Base-by-base conservation (phyloP, 2,797 vertebrate genomes). In the Phoebastria nigripes region DNA sequence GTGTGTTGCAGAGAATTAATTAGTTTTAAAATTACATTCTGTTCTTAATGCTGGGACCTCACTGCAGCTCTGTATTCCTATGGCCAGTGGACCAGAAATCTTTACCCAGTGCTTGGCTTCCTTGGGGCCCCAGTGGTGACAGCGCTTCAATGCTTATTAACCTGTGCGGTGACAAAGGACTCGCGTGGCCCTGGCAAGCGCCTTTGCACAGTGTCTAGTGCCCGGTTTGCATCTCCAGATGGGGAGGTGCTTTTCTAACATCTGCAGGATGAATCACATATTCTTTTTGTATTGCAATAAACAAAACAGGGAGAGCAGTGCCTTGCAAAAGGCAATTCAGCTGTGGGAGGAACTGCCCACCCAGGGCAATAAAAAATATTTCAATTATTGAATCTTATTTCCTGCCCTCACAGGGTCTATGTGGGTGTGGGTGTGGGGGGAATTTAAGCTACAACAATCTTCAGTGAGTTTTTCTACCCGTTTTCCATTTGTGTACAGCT, bases 161-260 rank as follows among this genome's bases (percentile, higher is more conserved):
- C 82, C 91, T 41, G 0, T 15, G 67, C 1, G 2, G 65, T 63
- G 89, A 67, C 76, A 19, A 71, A 86, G 72, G 77, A 17, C 26
- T 0, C 0, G 0, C 1, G 1, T 8, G 70, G 67, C 42, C 71
- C 56, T 8, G 24, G 61, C 58, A 8, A 67, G 31, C 2, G 3
- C n/a, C 66, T 28, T 26, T 7, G 28, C 35, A 6, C 35, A 5
- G 3, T 0, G 13, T 37, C 73, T 9, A 15, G 42, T 1, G 1
- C 49, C 72, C 1, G 0, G 8, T 41, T 39, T 1, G 0, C 25
- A 2, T 14, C 51, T 46, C 70, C 55, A 7, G 54, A 0, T 19
- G 18, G 62, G 39, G 37, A 86, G 46, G 19, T 63, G 61, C 66
- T 85, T 42, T 41, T 21, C 55, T n/a, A 65, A 63, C 74, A 56